Conservation (phyloP, 2,113 vertebrate genomes). For the Pelodiscus sinensis region DNA sequence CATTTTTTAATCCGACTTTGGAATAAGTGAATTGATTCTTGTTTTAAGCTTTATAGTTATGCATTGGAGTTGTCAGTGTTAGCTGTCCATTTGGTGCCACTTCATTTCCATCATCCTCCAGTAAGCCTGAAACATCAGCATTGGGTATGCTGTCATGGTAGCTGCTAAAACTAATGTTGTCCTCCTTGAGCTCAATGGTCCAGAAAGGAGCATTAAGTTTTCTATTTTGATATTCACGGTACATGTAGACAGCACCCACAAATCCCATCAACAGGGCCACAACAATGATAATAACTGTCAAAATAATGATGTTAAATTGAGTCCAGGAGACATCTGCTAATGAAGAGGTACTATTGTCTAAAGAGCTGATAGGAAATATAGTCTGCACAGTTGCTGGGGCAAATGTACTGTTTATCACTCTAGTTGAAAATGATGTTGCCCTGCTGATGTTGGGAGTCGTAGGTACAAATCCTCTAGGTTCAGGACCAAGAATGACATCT, state of each 20-base stretch:
- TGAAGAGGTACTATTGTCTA: slow-evolving; percentile 88
- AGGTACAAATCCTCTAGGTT: slow-evolving; percentile 68
- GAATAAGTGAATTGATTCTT: slow-evolving; percentile 17
- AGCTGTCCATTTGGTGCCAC: slow-evolving; percentile 94
- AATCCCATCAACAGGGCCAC: slow-evolving; percentile 94
- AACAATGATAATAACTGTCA: slow-evolving; percentile 95
- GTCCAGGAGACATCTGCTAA: slow-evolving; percentile 95
- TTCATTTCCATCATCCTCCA: slow-evolving; percentile 93
- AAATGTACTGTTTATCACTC: slow-evolving; percentile 75
- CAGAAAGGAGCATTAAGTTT: slow-evolving; percentile 99
- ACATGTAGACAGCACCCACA: slow-evolving; percentile 95
- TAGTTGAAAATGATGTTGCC: slow-evolving; percentile 68
- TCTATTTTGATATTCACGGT: slow-evolving; percentile 95
- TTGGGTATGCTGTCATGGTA: slow-evolving; percentile 99
- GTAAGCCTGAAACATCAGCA: slow-evolving; percentile 90
- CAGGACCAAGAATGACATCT: slow-evolving; percentile 74
- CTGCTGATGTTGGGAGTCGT: slow-evolving; percentile 73
- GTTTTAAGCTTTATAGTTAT: slow-evolving; percentile 88
- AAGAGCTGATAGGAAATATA: slow-evolving; percentile 81
- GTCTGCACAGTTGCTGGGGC: slow-evolving; percentile 79
- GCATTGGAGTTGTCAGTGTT: slow-evolving; percentile 88
- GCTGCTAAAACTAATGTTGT: slow-evolving; percentile 99
- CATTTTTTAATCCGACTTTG: slow-evolving; percentile 18
- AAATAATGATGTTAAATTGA: slow-evolving; percentile 96
- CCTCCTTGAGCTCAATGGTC: slow-evolving; percentile 99